Evolutionary conservation across 2,113 vertebrate genomes (phyloP).

Genomic region (Motacilla tschutschensis): DNA sequence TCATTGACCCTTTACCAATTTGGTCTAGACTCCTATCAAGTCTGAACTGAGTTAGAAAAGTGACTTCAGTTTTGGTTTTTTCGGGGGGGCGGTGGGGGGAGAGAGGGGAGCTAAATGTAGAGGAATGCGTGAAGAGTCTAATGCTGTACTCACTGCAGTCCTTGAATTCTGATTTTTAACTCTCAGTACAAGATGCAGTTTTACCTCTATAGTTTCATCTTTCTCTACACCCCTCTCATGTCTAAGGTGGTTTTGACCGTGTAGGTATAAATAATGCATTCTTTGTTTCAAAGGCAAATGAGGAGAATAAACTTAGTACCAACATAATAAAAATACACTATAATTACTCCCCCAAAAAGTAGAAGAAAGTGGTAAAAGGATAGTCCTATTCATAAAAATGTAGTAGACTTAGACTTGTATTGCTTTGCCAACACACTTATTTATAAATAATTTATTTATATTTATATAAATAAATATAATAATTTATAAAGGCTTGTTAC

Average conservation of each 20-base stretch:
- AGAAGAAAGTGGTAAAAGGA: not conserved
- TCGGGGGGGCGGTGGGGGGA: rapidly evolving
- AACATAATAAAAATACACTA: not conserved
- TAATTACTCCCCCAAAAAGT: not conserved
- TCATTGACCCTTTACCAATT: not conserved
- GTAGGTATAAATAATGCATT: not conserved
- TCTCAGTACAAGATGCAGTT: not conserved
- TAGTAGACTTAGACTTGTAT: not conserved
- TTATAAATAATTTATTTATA: no score
- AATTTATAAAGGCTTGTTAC: not conserved
- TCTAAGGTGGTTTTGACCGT: not conserved
- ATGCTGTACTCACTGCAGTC: not conserved
- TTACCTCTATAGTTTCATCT: not conserved
- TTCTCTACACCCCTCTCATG: not conserved
- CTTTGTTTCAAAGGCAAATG: not conserved
- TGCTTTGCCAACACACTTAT: not conserved
- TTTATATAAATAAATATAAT: no score
- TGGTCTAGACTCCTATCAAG: not conserved
- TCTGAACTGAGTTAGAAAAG: not conserved
- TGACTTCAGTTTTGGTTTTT: not conserved
- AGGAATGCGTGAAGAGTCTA: not conserved
- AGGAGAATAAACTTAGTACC: not conserved
- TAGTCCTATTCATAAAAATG: not conserved
- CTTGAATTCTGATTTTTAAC: not conserved
- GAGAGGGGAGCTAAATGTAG: not conserved